Base-by-base conservation (phyloP, 1,140 invertebrate species). In the Solenopsis invicta region DNA sequence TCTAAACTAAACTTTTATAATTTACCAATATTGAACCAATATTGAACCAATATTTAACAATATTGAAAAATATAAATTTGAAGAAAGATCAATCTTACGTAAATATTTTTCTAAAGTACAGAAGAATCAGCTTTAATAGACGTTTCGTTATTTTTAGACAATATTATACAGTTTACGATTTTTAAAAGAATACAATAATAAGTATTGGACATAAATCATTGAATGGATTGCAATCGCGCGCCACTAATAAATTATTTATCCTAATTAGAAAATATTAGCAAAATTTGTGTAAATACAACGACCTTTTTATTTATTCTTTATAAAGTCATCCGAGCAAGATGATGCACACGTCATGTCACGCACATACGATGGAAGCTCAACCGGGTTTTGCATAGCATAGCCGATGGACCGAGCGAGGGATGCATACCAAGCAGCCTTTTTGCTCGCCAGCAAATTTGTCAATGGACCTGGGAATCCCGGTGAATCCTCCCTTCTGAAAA, bases 371-470 rank as follows among this genome's bases (percentile, higher is more conserved):
- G 41, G 71, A 90, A 69, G 74, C 66, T 88, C 74, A 45, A 64
- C 34, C 59, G 37, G 37, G 56, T 52, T 48, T 59, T 87, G 84
- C 87, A 91, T 61, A 77, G 84, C 87, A 91, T 61, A 77, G 84
- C 80, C 80, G 91, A 92, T 92, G 88, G 91, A 88, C 81, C 80
- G 75, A 86, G 45, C 88, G 52, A 86, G 89, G 91, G 91, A 92
- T 92, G 91, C 91, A 92, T 92, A 92, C 82, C 91, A 92, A 92
- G 82, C 80, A 91, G 86, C 74, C 89, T 92, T 90, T 92, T 91
- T 89, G 85, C 89, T 82, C 85, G 82, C 69, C 80, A 76, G 91
- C 88, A 92, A 92, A 92, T 92, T 92, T 90, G 87, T 92, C 89
- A 91, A 87, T 91, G 88, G 91, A 87, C 84, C 87, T 84, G 85